A percentile compares a stretch with the other conserved stretches of the same genome.
Evolutionary conservation across 2,888 invertebrate species (phyloP).

Genomic region (Orchesella flavescens): DNA sequence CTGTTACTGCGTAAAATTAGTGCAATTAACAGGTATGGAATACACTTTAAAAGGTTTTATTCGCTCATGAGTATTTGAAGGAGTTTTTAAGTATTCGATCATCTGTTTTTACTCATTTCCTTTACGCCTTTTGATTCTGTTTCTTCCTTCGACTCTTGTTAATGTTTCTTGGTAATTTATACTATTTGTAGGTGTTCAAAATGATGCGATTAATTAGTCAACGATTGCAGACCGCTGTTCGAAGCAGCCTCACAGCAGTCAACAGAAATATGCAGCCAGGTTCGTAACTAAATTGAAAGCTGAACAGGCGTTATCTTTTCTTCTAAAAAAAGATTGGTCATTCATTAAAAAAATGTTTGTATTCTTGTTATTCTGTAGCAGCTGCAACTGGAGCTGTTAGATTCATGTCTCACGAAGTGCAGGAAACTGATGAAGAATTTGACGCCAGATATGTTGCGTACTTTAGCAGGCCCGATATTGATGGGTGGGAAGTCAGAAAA

Average conservation of each 20-base stretch:
- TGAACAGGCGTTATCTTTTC: not conserved
- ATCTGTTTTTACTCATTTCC: too few relatives aligned
- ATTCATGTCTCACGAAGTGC: conserved; percentile 58
- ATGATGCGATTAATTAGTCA: conserved; percentile 68
- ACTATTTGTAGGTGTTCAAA: conserved; percentile 31
- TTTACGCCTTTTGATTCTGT: not conserved
- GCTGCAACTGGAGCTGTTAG: conserved; percentile 47
- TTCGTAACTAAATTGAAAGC: not conserved
- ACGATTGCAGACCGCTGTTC: conserved; percentile 55
- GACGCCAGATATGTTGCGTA: conserved; percentile 87
- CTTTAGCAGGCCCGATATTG: conserved; percentile 90
- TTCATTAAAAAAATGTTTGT: not conserved
- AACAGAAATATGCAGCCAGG: conserved; percentile 49
- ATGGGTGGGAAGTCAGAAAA: conserved; percentile 95
- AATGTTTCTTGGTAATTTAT: not conserved
- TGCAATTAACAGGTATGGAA: too few relatives aligned
- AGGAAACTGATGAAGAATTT: conserved; percentile 88
- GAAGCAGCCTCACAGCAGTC: conserved; percentile 48
- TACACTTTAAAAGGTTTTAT: too few relatives aligned
- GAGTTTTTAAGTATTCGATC: not conserved
- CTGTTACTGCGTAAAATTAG: too few relatives aligned
- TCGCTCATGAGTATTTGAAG: not conserved
- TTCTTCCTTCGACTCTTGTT: not conserved
- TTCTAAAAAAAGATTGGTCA: not conserved
- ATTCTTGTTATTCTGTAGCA: conserved; percentile 5